These are phyloP conservation scores for Teleogryllus oceanicus DNA, from an alignment of 2,888 invertebrate species.

Conservation along the genomic window DNA sequence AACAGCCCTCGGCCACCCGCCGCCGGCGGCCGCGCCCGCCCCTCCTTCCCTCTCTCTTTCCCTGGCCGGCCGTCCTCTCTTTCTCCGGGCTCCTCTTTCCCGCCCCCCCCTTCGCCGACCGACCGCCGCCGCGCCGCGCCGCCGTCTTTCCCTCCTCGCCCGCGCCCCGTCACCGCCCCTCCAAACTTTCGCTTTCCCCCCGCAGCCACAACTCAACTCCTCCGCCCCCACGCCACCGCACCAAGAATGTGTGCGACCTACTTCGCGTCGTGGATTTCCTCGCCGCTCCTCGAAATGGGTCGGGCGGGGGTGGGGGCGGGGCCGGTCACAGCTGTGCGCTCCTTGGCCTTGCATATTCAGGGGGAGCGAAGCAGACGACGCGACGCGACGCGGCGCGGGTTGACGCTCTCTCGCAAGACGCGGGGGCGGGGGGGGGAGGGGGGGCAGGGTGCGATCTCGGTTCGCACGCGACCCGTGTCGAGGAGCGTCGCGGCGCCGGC, in stretches of 20 bases:
- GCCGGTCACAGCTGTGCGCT: background rate
- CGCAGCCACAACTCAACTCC: no score
- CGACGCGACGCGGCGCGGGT: no score
- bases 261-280: no score
- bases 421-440: background rate
- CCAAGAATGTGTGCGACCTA: no score
- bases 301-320: background rate
- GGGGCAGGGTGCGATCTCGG: background rate
- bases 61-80: background rate
- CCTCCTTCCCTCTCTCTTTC: background rate
- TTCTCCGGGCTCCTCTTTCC: background rate
- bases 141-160: background rate
- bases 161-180: background rate
- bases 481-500: background rate
- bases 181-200: no score
- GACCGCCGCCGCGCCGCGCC: background rate
- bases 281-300: background rate
- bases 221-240: no score
- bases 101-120: background rate
- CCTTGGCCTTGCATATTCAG: slow-evolving; percentile 18
- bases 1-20: background rate
- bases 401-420: no score
- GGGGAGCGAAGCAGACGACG: background rate
- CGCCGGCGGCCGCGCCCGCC: background rate
- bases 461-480: background rate